Evolutionary conservation across 2,888 invertebrate genomes (phyloP).

Genomic region (Aquatica leii): DNA sequence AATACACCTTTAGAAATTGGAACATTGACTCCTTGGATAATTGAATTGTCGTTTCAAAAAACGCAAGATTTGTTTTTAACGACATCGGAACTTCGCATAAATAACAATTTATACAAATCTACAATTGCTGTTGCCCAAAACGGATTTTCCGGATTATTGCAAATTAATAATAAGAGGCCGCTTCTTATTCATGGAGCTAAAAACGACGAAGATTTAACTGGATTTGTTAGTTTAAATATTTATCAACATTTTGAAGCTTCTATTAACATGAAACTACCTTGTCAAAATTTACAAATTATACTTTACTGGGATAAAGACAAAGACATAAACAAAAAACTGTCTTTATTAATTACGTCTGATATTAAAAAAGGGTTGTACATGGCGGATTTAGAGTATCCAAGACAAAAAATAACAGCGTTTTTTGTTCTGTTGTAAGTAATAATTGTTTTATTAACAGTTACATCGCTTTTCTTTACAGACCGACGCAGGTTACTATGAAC

Average conservation of each 20-base stretch:
- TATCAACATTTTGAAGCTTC: conserved; percentile 44
- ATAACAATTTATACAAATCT: conserved; percentile 27
- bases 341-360: conserved; percentile 32
- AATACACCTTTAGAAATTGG: conserved; percentile 31
- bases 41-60: conserved; percentile 38
- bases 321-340: conserved; percentile 36
- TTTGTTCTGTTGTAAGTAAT: conserved; percentile 43
- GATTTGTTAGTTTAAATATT: conserved; percentile 41
- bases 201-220: conserved; percentile 27
- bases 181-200: conserved; percentile 32
- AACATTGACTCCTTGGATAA: conserved; percentile 38
- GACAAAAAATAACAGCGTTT: conserved; percentile 40
- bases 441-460: background rate
- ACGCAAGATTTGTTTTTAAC: conserved; percentile 40
- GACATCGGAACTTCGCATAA: conserved; percentile 28
- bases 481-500: conserved; percentile 43
- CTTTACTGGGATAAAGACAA: conserved; percentile 46
- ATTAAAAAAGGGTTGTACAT: conserved; percentile 39
- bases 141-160: conserved; percentile 30
- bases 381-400: conserved; percentile 41
- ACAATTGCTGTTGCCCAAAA: conserved; percentile 37
- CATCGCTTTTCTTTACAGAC: conserved; percentile 31
- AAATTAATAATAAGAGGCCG: conserved; percentile 39
- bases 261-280: conserved; percentile 31
- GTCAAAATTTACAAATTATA: conserved; percentile 36